A percentile compares a stretch with the other conserved stretches of the same genome.
phyloP scores from a whole-genome alignment of 2,113 vertebrate genomes.

The Cyanoderma ruficeps region DNA sequence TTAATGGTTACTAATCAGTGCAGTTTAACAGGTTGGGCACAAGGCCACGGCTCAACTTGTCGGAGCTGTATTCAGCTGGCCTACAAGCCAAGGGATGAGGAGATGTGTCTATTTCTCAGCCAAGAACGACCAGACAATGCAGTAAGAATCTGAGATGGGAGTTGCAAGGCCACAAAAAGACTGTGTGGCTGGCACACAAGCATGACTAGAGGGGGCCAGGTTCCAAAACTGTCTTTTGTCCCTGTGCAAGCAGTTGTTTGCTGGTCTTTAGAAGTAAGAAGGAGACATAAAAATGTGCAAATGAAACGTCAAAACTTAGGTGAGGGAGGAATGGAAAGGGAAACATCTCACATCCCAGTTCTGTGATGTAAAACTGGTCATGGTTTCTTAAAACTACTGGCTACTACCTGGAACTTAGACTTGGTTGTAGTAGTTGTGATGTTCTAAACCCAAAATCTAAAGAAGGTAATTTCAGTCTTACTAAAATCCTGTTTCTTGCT shows the following conservation, averaged over 20 bases:
- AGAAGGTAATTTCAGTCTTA: not conserved
- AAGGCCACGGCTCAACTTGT: accelerated
- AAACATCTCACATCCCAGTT: not conserved
- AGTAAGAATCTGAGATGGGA: not conserved
- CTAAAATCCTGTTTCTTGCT: not conserved
- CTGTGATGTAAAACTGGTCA: not conserved
- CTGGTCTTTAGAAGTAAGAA: not conserved
- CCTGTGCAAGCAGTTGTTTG: not conserved
- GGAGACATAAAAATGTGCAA: not conserved
- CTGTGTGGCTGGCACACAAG: not conserved
- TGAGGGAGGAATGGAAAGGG: not conserved
- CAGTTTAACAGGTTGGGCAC: not conserved
- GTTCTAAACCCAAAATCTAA: not conserved
- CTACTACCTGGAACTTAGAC: not conserved
- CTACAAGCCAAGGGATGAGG: not conserved
- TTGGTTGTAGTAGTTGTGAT: not conserved
- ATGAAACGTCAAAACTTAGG: not conserved
- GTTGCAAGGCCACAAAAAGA: not conserved
- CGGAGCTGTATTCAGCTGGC: not conserved
- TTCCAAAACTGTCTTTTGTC: not conserved
- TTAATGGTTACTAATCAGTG: not conserved
- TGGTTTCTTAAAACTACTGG: not conserved
- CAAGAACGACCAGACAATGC: not conserved
- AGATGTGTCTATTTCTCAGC: not conserved
- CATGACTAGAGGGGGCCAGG: not conserved